phyloP scores from a whole-genome alignment of 1,140 invertebrate species.

The Drosophila cardini region DNA sequence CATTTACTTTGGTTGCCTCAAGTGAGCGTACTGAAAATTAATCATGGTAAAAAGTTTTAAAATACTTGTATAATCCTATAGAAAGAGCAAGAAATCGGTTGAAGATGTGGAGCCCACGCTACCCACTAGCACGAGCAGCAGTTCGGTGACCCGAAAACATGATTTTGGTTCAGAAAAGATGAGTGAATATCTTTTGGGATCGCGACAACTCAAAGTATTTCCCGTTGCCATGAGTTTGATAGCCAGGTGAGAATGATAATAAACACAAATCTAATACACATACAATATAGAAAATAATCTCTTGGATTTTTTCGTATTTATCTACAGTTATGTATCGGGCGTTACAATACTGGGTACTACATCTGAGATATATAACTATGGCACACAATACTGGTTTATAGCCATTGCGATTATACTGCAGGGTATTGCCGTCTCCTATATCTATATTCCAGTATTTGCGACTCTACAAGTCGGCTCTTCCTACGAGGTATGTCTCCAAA shows the following conservation, averaged over 20 bases:
- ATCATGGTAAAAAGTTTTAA: neutral
- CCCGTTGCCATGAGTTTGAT: constrained; percentile 93
- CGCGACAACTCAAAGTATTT: constrained; percentile 89
- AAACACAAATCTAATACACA: constrained; percentile 6
- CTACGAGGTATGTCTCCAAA: constrained; percentile 89
- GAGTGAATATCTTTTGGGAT: constrained; percentile 90
- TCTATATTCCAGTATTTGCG: constrained; percentile 94
- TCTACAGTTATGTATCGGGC: constrained; percentile 92
- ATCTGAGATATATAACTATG: constrained; percentile 94
- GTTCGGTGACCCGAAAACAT: constrained; percentile 47
- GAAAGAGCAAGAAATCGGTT: constrained; percentile 57
- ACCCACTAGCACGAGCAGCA: constrained; percentile 33
- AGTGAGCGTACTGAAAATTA: constrained; percentile 49
- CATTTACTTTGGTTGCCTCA: constrained; percentile 89
- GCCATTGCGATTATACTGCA: constrained; percentile 88
- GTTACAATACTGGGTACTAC: constrained; percentile 95
- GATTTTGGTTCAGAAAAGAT: constrained; percentile 85
- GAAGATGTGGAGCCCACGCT: constrained; percentile 57
- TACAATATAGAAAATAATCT: constrained; percentile 43
- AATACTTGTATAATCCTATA: constrained; percentile 32
- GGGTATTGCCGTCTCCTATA: constrained; percentile 88
- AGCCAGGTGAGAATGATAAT: constrained; percentile 87
- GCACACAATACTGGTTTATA: constrained; percentile 92
- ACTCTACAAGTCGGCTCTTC: constrained; percentile 91
- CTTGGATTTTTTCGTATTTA: constrained; percentile 26